Evolutionary conservation across 2,113 vertebrate genomes (phyloP).

Genomic region (Platichthys stellatus): DNA sequence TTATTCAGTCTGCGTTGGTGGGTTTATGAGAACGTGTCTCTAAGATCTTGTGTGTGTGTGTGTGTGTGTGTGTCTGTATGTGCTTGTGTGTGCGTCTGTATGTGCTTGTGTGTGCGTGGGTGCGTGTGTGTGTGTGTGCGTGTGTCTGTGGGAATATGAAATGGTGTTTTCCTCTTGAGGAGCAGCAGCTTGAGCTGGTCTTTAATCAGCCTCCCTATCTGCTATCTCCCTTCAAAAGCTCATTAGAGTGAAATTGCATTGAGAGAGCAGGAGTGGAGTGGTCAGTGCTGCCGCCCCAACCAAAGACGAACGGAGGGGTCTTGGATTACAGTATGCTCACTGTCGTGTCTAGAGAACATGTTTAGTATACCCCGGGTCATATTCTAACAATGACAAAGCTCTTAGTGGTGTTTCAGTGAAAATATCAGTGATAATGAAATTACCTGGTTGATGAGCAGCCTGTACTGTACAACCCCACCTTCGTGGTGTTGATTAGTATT

Average conservation of each 20-base stretch:
- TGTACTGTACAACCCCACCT: too few species aligned
- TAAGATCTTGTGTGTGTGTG: slow-evolving; percentile 26
- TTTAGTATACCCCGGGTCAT: too few species aligned
- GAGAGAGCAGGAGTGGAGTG: slow-evolving; percentile 7
- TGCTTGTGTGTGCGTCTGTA: slow-evolving; percentile 4
- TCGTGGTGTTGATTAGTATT: neutral
- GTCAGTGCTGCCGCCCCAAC: slow-evolving; percentile 27
- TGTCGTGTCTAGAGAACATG: neutral
- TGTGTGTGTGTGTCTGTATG: neutral
- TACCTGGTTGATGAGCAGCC: too few species aligned
- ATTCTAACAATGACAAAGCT: neutral
- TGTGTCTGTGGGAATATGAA: slow-evolving; percentile 39
- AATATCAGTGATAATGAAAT: too few species aligned
- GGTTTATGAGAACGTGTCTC: slow-evolving; percentile 42
- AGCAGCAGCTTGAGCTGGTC: slow-evolving; percentile 32
- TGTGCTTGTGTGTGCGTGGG: slow-evolving; percentile 8
- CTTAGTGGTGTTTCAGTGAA: too few species aligned
- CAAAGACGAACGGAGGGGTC: neutral
- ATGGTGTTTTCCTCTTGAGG: slow-evolving; percentile 49
- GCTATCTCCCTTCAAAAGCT: slow-evolving; percentile 36
- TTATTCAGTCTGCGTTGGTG: slow-evolving; percentile 73
- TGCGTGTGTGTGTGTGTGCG: slow-evolving; percentile 1
- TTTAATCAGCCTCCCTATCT: slow-evolving; percentile 55
- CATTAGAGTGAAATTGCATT: slow-evolving; percentile 39
- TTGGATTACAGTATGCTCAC: neutral